phyloP scores from a whole-genome alignment of 2,113 vertebrate species.

The Tonatia bakeri region DNA sequence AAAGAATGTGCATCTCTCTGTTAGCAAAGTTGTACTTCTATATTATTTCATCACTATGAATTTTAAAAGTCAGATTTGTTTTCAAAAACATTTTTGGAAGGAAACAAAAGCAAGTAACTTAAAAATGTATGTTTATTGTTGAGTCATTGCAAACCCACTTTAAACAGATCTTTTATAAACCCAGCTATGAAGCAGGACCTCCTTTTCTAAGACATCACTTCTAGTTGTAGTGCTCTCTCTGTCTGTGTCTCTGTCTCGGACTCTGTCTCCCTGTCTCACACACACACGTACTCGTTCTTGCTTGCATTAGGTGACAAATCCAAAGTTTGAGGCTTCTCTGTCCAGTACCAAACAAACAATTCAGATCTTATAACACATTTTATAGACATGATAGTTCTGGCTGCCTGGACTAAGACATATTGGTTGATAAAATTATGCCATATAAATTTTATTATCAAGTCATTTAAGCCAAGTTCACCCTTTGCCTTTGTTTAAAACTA shows the following conservation, averaged over 20 bases:
- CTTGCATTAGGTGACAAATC: not conserved
- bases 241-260: not conserved
- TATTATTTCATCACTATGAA: not conserved
- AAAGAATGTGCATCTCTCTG: not conserved
- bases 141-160: not conserved
- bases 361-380: not conserved
- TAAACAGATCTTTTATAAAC: not conserved
- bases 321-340: not conserved
- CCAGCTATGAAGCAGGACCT: not conserved
- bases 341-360: not conserved
- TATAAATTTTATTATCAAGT: constrained; percentile 12
- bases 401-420: not conserved
- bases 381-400: not conserved
- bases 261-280: not conserved
- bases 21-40: not conserved
- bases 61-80: not conserved
- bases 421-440: not conserved
- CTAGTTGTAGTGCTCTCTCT: not conserved
- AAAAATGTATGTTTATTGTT: not conserved
- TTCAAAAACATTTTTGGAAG: not conserved
- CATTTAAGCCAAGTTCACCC: not conserved
- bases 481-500: not conserved
- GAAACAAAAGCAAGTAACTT: not conserved
- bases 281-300: not conserved
- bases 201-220: not conserved